Evolutionary conservation across 2,113 vertebrate genomes (phyloP).

Genomic region (Dipodomys merriami): DNA sequence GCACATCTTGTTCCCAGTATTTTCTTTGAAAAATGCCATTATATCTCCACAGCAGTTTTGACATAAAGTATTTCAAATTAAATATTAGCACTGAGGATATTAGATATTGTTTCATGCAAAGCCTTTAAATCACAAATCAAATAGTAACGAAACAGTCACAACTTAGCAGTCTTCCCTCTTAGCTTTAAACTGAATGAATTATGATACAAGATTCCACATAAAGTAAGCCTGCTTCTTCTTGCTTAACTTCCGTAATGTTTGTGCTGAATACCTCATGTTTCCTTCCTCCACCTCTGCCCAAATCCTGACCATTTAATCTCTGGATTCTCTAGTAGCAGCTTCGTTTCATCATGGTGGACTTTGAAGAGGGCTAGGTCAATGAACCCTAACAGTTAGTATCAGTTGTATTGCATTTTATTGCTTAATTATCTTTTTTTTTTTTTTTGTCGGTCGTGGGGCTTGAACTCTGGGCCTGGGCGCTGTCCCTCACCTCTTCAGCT

Average conservation of each 20-base stretch:
- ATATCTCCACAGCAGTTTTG: neutral
- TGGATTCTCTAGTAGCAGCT: neutral
- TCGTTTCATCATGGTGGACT: neutral
- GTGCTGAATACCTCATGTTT: accelerated
- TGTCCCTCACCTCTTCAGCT: no score
- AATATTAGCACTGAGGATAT: neutral
- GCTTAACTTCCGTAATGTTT: neutral
- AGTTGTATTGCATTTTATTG: no score
- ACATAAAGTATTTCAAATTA: constrained; percentile 15
- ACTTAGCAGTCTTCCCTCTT: neutral
- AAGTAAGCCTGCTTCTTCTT: neutral
- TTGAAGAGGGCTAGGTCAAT: neutral
- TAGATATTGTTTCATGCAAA: constrained; percentile 7
- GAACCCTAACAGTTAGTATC: accelerated
- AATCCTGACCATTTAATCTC: neutral
- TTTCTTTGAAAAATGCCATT: constrained; percentile 8
- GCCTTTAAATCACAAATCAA: constrained; percentile 11
- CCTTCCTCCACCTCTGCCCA: neutral
- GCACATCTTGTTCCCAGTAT: neutral
- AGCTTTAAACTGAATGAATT: neutral
- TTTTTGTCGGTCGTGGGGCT: no score
- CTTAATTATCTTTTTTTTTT: no score
- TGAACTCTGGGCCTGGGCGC: no score
- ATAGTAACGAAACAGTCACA: neutral
- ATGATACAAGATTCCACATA: neutral